These are phyloP conservation scores for Emydoidea blandingii DNA, from an alignment of 2,797 vertebrate species.

Conservation along the genomic window DNA sequence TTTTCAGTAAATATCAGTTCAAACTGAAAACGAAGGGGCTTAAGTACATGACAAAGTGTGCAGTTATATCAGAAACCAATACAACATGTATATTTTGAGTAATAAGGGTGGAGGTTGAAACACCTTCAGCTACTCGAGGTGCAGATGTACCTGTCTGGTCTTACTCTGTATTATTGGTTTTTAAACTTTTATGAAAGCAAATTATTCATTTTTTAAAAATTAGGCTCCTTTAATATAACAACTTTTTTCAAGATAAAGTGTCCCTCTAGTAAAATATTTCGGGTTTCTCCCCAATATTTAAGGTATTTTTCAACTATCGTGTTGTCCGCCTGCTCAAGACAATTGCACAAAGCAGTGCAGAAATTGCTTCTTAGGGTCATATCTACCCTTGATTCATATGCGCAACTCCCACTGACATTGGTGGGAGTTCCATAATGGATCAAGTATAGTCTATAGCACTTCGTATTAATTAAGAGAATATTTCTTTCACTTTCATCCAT, in stretches of 20 bases:
- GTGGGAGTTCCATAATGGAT: neutral
- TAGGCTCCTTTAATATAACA: neutral
- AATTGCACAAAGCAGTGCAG: neutral
- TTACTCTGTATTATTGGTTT: neutral
- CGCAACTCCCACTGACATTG: neutral
- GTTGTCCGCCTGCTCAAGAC: conserved; percentile 18
- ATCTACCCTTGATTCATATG: neutral
- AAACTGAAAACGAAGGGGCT: too few species aligned
- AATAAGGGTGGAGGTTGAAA: neutral
- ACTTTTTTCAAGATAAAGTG: neutral
- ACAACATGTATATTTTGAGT: neutral
- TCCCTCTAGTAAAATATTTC: neutral
- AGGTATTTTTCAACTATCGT: neutral
- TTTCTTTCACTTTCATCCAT: neutral
- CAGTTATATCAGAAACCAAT: neutral
- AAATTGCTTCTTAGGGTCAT: neutral
- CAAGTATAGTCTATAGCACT: neutral
- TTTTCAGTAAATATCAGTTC: too few species aligned
- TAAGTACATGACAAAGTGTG: neutral
- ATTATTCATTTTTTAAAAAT: neutral
- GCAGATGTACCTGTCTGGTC: neutral
- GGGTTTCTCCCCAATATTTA: neutral
- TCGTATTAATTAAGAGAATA: neutral
- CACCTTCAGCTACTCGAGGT: neutral
- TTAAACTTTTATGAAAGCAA: conserved; percentile 16